Evolutionary conservation across 2,888 invertebrate genomes (phyloP).

Genomic region (Caenorhabditis sp.): DNA sequence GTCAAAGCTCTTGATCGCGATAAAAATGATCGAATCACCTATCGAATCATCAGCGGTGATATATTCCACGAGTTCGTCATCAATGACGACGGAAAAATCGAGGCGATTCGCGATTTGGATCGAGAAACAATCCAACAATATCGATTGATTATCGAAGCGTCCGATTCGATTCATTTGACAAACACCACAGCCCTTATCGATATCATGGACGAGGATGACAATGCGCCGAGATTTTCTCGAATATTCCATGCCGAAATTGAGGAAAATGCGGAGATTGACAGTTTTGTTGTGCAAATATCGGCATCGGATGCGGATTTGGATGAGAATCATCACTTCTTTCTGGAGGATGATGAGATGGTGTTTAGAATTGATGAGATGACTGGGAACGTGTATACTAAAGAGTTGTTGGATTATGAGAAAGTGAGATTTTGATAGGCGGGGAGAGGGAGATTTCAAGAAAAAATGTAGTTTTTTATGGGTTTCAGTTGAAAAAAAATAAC

Average conservation of each 20-base stretch:
- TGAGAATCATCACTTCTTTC: constrained; percentile 33
- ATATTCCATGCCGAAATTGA: constrained; percentile 50
- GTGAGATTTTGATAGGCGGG: too few relatives aligned
- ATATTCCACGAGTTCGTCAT: constrained; percentile 79
- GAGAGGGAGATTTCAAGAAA: too few relatives aligned
- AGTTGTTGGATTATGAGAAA: constrained; percentile 39
- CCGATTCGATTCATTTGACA: constrained; percentile 77
- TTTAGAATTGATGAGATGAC: constrained; percentile 33
- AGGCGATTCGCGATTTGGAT: constrained; percentile 36
- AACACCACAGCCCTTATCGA: constrained; percentile 30
- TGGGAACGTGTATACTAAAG: constrained; percentile 26
- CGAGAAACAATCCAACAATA: constrained; percentile 73
- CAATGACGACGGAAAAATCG: constrained; percentile 34
- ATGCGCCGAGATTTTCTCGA: constrained; percentile 82
- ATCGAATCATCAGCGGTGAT: constrained; percentile 81
- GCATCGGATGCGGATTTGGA: constrained; percentile 49
- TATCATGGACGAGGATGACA: constrained; percentile 89
- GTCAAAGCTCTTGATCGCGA: constrained; percentile 87
- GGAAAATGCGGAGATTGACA: constrained; percentile 45
- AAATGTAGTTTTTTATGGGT: too few relatives aligned
- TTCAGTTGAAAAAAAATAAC: too few relatives aligned
- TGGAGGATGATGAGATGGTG: constrained; percentile 24
- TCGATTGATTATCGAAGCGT: constrained; percentile 86
- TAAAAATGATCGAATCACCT: constrained; percentile 83
- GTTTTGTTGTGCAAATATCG: constrained; percentile 33